A percentile compares a stretch with the other conserved stretches of the same genome.
These are phyloP conservation scores for Lepidotrigona ventralis DNA, from an alignment of 1,140 invertebrate genomes.

Conservation along the genomic window DNA sequence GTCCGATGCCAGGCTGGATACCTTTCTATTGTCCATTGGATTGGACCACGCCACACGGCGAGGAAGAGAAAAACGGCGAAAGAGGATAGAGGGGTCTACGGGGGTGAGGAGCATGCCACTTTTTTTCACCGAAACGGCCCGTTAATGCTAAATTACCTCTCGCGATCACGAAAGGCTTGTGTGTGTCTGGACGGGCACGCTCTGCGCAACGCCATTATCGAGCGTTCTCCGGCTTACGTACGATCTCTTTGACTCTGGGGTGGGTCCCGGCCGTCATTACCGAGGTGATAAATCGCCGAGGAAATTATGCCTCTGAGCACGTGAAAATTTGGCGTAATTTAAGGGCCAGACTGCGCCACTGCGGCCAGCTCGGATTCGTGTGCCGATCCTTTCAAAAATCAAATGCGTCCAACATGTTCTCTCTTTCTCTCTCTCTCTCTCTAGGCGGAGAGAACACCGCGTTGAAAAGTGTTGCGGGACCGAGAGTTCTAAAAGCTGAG, in stretches of 20 bases:
- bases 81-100: not conserved
- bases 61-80: not conserved
- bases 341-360: not conserved
- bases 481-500: too few relatives aligned
- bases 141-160: slow-evolving; percentile 38
- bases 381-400: not conserved
- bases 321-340: slow-evolving; percentile 38
- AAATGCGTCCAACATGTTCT: not conserved
- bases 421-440: too few relatives aligned
- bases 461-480: not conserved
- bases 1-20: slow-evolving; percentile 7
- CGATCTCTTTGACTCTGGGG: not conserved
- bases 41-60: not conserved
- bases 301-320: slow-evolving; percentile 23
- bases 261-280: slow-evolving; percentile 1
- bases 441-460: too few relatives aligned
- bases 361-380: not conserved
- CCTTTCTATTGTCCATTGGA: slow-evolving; percentile 1
- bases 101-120: not conserved
- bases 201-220: slow-evolving; percentile 13
- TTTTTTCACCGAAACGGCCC: slow-evolving; percentile 23
- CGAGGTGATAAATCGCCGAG: slow-evolving; percentile 15
- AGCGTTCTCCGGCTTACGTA: slow-evolving; percentile 13
- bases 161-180: slow-evolving; percentile 26
- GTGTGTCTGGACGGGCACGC: too few relatives aligned